These are phyloP conservation scores for Triops cancriformis DNA, from an alignment of 1,140 invertebrate species.

Conservation along the genomic window DNA sequence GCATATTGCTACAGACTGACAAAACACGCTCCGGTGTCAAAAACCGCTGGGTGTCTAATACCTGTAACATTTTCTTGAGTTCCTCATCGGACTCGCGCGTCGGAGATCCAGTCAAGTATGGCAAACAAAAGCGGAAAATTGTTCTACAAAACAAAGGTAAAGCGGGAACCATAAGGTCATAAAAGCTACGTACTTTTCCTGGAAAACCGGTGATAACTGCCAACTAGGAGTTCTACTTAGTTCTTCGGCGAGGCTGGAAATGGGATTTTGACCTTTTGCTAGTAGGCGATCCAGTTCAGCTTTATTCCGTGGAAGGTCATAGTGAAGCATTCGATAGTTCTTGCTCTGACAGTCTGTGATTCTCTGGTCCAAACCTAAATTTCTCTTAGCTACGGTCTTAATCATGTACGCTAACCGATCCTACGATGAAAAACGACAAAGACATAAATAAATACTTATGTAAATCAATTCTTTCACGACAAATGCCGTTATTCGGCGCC, in stretches of 20 bases:
- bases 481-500: too few species aligned
- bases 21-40: neutral
- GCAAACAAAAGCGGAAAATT: neutral
- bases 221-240: neutral
- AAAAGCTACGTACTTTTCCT: neutral
- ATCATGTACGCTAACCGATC: neutral
- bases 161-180: neutral
- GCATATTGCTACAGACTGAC: neutral
- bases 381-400: neutral
- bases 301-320: neutral
- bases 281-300: neutral
- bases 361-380: neutral
- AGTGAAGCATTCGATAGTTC: neutral
- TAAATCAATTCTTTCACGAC: too few species aligned
- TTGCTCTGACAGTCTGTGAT: neutral
- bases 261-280: neutral
- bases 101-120: neutral
- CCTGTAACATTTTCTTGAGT: neutral
- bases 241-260: neutral
- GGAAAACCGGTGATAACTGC: neutral
- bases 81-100: neutral
- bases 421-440: neutral
- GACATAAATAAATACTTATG: too few species aligned
- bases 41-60: neutral
- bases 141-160: neutral